phyloP scores from a whole-genome alignment of 2,888 invertebrate genomes.

The Ophion ellenae region DNA sequence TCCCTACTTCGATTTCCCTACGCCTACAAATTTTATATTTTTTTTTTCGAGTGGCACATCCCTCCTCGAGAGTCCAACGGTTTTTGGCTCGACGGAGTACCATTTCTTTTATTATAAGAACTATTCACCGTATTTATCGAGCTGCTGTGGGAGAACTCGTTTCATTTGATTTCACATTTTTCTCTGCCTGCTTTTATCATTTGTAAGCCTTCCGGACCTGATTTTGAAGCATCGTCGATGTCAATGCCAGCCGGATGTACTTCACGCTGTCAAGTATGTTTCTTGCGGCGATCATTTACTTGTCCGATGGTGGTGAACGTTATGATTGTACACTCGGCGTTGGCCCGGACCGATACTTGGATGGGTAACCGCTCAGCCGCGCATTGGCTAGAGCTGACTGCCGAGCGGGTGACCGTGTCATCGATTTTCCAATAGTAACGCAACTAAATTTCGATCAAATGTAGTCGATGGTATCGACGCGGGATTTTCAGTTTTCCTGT shows the following conservation, averaged over 20 bases:
- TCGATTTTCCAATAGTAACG: no score
- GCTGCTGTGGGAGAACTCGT: not conserved
- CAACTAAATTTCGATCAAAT: no score
- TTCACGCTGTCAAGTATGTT: no score
- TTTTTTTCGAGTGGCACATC: not conserved
- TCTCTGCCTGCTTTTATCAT: not conserved
- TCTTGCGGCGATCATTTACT: no score
- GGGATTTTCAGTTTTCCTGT: not conserved
- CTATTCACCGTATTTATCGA: not conserved
- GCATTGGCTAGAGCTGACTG: no score
- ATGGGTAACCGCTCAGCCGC: not conserved
- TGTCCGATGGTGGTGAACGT: not conserved
- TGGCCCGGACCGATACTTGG: not conserved
- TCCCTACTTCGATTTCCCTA: constrained; percentile 26
- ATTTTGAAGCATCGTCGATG: not conserved
- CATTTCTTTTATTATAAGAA: not conserved
- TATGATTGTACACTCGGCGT: not conserved
- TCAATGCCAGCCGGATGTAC: no score
- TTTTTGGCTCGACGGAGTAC: not conserved
- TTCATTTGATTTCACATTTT: not conserved
- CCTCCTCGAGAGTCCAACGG: not conserved
- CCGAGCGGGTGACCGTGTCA: no score
- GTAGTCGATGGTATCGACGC: not conserved
- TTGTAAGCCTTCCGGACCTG: not conserved
- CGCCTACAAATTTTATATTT: constrained; percentile 3